phyloP scores from a whole-genome alignment of 2,113 vertebrate genomes.

The Amblyopsis rosae region DNA sequence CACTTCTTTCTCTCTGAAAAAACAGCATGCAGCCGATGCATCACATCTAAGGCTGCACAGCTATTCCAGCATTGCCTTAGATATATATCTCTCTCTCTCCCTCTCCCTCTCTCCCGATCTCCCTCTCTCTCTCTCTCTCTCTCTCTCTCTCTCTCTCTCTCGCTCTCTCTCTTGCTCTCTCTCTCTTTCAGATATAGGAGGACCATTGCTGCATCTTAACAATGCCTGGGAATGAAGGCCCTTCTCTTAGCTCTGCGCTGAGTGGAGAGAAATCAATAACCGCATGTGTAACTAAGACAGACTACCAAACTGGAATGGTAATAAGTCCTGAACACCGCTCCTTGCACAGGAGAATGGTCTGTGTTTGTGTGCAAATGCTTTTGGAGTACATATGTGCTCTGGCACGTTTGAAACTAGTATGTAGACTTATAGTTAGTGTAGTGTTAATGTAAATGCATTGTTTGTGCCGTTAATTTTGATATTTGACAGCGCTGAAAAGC shows the following conservation, averaged over 20 bases:
- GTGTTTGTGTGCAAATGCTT: not conserved
- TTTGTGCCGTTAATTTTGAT: not conserved
- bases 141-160: not conserved
- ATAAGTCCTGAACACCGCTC: constrained; percentile 1
- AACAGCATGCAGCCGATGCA: constrained; percentile 11
- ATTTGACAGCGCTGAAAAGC: not conserved
- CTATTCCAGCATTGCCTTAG: constrained; percentile 17
- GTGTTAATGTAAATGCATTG: not conserved
- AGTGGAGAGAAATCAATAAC: constrained; percentile 51
- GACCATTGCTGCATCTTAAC: constrained; percentile 57
- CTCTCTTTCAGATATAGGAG: constrained; percentile 26
- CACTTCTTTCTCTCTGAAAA: not conserved
- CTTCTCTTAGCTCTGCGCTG: constrained; percentile 48
- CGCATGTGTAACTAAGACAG: constrained; percentile 41
- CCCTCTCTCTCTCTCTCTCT: not conserved
- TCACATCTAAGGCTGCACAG: constrained; percentile 11
- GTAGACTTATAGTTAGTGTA: not conserved
- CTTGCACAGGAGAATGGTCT: not conserved
- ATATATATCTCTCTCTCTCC: constrained; percentile 13
- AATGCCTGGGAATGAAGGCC: constrained; percentile 44
- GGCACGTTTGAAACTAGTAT: not conserved
- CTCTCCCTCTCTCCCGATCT: not conserved
- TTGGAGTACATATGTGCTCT: no score
- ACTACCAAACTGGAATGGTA: constrained; percentile 44
- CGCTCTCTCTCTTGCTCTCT: not conserved